A percentile compares a stretch with the other conserved stretches of the same genome.
Evolutionary conservation across 2,797 vertebrate genomes (phyloP).

Genomic region (Gymnocypris eckloni): DNA sequence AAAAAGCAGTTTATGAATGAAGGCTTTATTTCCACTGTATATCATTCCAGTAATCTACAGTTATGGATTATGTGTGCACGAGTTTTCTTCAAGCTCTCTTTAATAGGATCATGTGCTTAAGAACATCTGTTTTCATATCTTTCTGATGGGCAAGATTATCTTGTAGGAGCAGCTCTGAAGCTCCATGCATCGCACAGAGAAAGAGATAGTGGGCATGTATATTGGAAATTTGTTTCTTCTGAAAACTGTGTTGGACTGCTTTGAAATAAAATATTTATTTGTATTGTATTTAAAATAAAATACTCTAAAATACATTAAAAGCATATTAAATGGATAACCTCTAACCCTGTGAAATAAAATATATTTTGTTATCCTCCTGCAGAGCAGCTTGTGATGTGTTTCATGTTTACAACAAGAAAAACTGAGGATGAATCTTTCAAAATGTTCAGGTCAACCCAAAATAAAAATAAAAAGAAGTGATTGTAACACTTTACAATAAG

Average conservation of each 20-base stretch:
- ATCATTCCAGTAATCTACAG: constrained; percentile 4
- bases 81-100: constrained; percentile 64
- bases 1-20: neutral
- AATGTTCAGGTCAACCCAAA: neutral
- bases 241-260: constrained; percentile 81
- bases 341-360: constrained; percentile 54
- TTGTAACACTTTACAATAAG: too few relatives aligned
- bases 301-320: constrained; percentile 62
- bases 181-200: neutral
- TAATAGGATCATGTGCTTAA: constrained; percentile 55
- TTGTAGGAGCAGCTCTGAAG: neutral
- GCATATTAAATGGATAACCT: constrained; percentile 44
- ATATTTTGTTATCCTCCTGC: constrained; percentile 56
- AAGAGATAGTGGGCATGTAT: neutral
- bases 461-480: too few relatives aligned
- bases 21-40: constrained; percentile 8
- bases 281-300: constrained; percentile 93
- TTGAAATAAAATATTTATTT: constrained; percentile 95
- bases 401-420: neutral
- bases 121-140: constrained; percentile 8
- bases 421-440: too few relatives aligned
- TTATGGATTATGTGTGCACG: constrained; percentile 53
- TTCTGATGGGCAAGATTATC: neutral
- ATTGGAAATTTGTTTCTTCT: constrained; percentile 75
- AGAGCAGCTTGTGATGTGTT: constrained; percentile 15